These are phyloP conservation scores for Micrastur ruficollis DNA, from an alignment of 2,797 vertebrate genomes.

Conservation along the genomic window DNA sequence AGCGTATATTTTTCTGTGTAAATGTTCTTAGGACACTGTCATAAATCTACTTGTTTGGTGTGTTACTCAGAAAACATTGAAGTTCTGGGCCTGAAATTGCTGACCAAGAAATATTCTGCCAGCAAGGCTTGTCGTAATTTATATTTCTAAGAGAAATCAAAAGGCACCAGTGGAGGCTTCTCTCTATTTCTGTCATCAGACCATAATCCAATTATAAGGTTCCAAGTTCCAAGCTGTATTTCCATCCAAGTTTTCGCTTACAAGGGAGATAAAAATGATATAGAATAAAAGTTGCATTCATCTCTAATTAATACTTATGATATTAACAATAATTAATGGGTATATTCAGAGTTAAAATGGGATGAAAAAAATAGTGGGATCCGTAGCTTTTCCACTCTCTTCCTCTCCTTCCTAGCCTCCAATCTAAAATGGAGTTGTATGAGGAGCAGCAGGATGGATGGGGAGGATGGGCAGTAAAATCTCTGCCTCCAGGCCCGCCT, in stretches of 20 bases:
- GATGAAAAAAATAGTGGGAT: neutral
- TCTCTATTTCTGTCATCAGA: slow-evolving; percentile 60
- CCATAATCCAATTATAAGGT: slow-evolving; percentile 41
- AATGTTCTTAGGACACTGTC: neutral
- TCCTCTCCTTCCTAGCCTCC: neutral
- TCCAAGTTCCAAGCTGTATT: slow-evolving; percentile 24
- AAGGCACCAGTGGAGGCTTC: slow-evolving; percentile 1
- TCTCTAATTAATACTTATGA: neutral
- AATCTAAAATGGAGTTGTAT: neutral
- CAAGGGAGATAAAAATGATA: slow-evolving; percentile 36
- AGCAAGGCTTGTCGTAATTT: slow-evolving; percentile 62
- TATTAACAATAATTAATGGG: neutral
- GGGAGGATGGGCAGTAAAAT: neutral
- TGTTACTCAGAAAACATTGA: slow-evolving; percentile 16
- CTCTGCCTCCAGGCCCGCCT: neutral
- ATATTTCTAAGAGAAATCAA: slow-evolving; percentile 34
- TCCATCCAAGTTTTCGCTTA: slow-evolving; percentile 58
- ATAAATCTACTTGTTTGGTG: slow-evolving; percentile 31
- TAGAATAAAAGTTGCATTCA: slow-evolving; percentile 46
- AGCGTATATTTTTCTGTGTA: slow-evolving; percentile 32
- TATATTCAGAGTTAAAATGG: neutral
- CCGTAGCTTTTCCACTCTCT: neutral
- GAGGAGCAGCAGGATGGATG: neutral
- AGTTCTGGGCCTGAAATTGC: slow-evolving; percentile 49
- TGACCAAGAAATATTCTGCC: slow-evolving; percentile 65